A percentile compares a stretch with the other conserved stretches of the same genome.
Evolutionary conservation across 2,113 vertebrate genomes (phyloP).

Genomic region (Rhinolophus sinicus): DNA sequence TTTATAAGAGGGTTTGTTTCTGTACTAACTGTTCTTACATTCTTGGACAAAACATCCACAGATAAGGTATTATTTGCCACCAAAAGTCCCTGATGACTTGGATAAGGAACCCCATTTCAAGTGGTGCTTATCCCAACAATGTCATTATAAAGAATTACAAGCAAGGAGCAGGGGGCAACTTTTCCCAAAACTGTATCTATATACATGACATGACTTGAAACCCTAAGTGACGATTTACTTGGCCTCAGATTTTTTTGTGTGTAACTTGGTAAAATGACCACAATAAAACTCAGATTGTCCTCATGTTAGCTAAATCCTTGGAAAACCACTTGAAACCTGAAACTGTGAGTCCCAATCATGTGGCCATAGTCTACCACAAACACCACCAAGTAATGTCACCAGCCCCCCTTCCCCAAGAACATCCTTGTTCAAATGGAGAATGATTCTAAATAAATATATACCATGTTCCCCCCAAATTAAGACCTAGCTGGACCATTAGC

Average conservation of each 20-base stretch:
- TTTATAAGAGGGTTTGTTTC: neutral
- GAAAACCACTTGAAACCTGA: neutral
- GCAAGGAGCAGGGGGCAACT: neutral
- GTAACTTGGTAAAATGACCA: neutral
- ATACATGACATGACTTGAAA: neutral
- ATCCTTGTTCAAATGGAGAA: neutral
- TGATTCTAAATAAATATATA: neutral
- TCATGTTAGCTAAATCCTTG: neutral
- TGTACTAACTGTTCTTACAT: neutral
- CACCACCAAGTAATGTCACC: neutral
- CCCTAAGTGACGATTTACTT: neutral
- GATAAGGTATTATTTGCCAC: neutral
- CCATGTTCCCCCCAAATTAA: no score
- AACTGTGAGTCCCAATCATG: neutral
- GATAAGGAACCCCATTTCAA: neutral
- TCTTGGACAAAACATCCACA: neutral
- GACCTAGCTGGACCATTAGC: no score
- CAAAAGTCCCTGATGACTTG: neutral
- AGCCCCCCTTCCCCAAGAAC: neutral
- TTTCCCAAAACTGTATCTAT: neutral
- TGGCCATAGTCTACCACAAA: neutral
- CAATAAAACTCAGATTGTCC: neutral
- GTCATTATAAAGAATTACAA: neutral
- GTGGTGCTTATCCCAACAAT: neutral
- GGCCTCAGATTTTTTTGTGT: neutral